A percentile compares a stretch with the other conserved stretches of the same genome.
Evolutionary conservation across 92 coral and sea anemone genomes (phyloP).

Genomic region (Porites cylindrica): DNA sequence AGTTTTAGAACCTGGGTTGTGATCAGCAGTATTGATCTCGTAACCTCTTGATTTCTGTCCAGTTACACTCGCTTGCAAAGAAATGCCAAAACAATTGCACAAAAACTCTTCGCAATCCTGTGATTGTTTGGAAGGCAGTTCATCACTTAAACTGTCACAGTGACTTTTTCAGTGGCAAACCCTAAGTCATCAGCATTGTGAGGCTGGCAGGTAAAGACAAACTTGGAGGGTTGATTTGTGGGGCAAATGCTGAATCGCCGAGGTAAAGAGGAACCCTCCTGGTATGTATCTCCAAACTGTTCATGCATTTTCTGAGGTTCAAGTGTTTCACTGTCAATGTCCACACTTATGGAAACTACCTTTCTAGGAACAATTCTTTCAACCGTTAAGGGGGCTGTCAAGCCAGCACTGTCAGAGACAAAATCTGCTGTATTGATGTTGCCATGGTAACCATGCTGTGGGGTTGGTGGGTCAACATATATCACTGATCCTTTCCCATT

Average conservation of each 20-base stretch:
- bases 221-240: background rate
- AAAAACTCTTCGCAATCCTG: constrained; percentile 12
- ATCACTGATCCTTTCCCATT: constrained; percentile 70
- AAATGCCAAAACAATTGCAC: background rate
- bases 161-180: background rate
- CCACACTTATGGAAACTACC: constrained; percentile 7
- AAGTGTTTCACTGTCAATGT: constrained; percentile 34
- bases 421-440: background rate
- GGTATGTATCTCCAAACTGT: constrained; percentile 55
- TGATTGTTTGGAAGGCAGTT: background rate
- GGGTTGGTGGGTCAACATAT: constrained; percentile 36
- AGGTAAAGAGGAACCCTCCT: constrained; percentile 54
- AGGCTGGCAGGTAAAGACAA: constrained; percentile 15
- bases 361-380: background rate
- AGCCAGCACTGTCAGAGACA: background rate
- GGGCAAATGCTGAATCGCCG: constrained; percentile 64
- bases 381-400: background rate
- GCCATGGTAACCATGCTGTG: constrained; percentile 1
- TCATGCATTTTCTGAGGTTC: constrained; percentile 24
- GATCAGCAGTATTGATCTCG: background rate
- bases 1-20: background rate
- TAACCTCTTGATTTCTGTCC: constrained; percentile 1
- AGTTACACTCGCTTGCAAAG: background rate
- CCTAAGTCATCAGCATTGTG: background rate
- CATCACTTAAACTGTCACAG: constrained; percentile 33